Evolutionary conservation across 2,888 invertebrate genomes (phyloP).

Genomic region (Ischnus inquisitorius): DNA sequence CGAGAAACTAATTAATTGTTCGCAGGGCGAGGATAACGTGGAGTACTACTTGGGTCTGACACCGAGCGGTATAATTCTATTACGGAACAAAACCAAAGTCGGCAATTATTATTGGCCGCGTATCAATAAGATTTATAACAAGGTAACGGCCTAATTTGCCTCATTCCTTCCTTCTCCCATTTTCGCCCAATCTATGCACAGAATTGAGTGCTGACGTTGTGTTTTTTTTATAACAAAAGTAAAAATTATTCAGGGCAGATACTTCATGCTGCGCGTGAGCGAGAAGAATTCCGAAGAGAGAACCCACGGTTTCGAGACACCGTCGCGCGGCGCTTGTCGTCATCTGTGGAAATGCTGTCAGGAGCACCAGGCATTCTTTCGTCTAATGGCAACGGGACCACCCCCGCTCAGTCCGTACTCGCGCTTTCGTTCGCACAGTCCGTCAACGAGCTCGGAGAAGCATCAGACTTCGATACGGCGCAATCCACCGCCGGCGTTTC

Average conservation of each 20-base stretch:
- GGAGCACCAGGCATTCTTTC: constrained; percentile 97
- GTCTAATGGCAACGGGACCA: constrained; percentile 90
- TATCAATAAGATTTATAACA: constrained; percentile 98
- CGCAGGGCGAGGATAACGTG: constrained; percentile 97
- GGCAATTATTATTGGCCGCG: constrained; percentile 99
- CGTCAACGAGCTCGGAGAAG: constrained; percentile 81
- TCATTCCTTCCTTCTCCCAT: not conserved
- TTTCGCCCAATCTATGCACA: not conserved
- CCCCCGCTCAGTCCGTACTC: constrained; percentile 84
- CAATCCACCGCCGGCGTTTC: constrained; percentile 91
- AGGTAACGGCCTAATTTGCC: constrained; percentile 84
- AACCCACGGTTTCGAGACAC: constrained; percentile 98
- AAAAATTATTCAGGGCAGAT: constrained; percentile 88
- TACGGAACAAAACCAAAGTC: constrained; percentile 97
- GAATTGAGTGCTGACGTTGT: not conserved
- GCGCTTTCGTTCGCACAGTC: constrained; percentile 84
- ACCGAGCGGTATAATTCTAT: constrained; percentile 97
- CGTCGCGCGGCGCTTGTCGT: constrained; percentile 96
- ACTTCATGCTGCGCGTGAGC: constrained; percentile 97
- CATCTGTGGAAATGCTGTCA: constrained; percentile 98
- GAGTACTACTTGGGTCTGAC: constrained; percentile 98
- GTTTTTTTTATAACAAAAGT: not conserved
- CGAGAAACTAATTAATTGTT: constrained; percentile 60
- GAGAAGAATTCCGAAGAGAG: constrained; percentile 99
- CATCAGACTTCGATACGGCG: constrained; percentile 85